Conservation (phyloP, 2,888 invertebrate genomes). For the Tachina lurida region DNA sequence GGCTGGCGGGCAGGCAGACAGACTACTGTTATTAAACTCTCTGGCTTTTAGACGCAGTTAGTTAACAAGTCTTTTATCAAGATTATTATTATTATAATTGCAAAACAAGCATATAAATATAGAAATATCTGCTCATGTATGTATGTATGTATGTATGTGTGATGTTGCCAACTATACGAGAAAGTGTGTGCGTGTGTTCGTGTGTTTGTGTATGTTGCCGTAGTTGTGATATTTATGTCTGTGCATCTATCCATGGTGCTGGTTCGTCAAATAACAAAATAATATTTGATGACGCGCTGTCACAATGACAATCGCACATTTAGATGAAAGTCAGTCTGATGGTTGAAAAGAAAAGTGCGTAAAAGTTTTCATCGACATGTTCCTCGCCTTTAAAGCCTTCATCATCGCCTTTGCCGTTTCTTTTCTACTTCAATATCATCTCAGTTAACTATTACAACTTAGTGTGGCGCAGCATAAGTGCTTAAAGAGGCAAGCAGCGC, state of each 20-base stretch:
- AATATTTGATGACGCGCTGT: slow-evolving; percentile 54
- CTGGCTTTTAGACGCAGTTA: slow-evolving; percentile 42
- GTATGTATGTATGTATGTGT: not conserved
- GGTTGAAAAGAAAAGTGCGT: slow-evolving; percentile 70
- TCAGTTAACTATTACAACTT: slow-evolving; percentile 26
- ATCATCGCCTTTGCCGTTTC: slow-evolving; percentile 9
- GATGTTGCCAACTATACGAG: not conserved
- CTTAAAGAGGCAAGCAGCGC: slow-evolving; percentile 42
- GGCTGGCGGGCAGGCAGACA: slow-evolving; percentile 5
- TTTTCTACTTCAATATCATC: slow-evolving; percentile 37
- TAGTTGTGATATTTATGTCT: slow-evolving; percentile 10
- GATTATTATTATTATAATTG: slow-evolving; percentile 56
- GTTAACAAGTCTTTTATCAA: slow-evolving; percentile 51
- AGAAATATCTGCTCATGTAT: slow-evolving; percentile 15
- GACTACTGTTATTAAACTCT: slow-evolving; percentile 31
- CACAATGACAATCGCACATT: slow-evolving; percentile 60
- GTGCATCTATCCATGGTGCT: slow-evolving; percentile 3
- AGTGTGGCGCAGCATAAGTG: too few relatives aligned
- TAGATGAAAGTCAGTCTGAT: slow-evolving; percentile 61
- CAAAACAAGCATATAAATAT: slow-evolving; percentile 51
- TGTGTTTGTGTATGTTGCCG: not conserved
- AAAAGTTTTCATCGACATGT: slow-evolving; percentile 48
- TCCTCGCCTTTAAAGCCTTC: slow-evolving; percentile 17
- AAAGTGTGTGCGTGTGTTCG: not conserved
- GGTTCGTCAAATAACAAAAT: slow-evolving; percentile 57